Evolutionary conservation across 2,113 vertebrate genomes (phyloP).

Genomic region (Myocastor coypus): DNA sequence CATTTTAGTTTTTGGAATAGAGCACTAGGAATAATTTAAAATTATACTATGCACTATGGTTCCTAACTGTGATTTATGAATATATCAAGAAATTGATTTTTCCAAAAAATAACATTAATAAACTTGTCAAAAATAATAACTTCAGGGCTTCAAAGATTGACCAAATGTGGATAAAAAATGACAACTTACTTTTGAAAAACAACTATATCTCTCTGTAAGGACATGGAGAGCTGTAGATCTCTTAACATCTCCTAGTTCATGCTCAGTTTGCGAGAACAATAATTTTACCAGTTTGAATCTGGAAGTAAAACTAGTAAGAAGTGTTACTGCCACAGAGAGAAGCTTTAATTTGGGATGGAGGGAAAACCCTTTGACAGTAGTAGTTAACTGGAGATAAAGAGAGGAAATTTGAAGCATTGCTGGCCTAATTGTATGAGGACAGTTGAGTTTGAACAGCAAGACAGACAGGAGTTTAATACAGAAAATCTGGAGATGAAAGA

Average conservation of each 20-base stretch:
- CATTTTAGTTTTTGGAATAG: neutral
- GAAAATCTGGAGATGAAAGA: neutral
- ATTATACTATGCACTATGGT: neutral
- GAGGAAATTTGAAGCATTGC: neutral
- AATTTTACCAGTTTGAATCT: neutral
- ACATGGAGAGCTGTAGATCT: neutral
- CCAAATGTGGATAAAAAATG: neutral
- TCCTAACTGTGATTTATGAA: neutral
- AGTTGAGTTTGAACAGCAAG: neutral
- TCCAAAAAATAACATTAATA: neutral
- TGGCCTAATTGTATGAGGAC: neutral
- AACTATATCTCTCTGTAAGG: neutral
- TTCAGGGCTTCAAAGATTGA: neutral
- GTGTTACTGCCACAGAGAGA: neutral
- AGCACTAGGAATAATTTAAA: conserved; percentile 24
- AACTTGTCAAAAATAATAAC: neutral
- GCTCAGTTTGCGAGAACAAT: neutral
- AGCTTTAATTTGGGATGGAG: neutral
- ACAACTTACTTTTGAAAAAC: neutral
- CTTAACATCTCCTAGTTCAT: neutral
- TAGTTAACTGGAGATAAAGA: neutral
- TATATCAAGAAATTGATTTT: conserved; percentile 1
- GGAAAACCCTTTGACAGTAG: neutral
- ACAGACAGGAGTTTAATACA: neutral
- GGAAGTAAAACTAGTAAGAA: neutral